These are phyloP conservation scores for Drosophila buzzatii DNA, from an alignment of 2,888 invertebrate genomes.

Conservation along the genomic window DNA sequence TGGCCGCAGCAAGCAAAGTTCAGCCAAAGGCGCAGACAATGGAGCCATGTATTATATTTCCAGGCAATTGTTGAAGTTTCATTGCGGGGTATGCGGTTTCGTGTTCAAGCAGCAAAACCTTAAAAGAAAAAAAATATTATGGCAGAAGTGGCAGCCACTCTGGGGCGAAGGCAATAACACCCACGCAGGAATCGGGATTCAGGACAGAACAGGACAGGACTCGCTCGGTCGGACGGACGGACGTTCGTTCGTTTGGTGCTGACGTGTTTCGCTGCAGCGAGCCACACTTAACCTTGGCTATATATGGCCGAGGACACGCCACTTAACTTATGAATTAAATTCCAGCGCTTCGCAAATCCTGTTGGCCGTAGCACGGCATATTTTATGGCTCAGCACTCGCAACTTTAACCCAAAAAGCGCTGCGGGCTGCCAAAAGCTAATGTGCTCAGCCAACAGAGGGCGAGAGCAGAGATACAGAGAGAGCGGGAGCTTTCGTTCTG, in stretches of 20 bases:
- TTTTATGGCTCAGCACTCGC: conserved; percentile 45
- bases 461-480: background rate
- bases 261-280: conserved; percentile 54
- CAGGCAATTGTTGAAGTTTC: conserved; percentile 57
- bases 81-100: conserved; percentile 35
- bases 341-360: conserved; percentile 56
- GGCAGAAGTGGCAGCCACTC: conserved; percentile 26
- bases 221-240: background rate
- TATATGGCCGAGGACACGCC: conserved; percentile 73
- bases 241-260: conserved; percentile 17
- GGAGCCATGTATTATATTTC: conserved; percentile 54
- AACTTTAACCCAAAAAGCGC: conserved; percentile 65
- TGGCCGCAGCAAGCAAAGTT: conserved; percentile 41
- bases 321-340: conserved; percentile 77
- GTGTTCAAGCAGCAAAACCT: conserved; percentile 65
- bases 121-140: conserved; percentile 30
- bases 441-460: background rate
- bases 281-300: conserved; percentile 75
- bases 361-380: conserved; percentile 38
- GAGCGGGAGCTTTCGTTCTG: conserved; percentile 27
- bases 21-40: conserved; percentile 37
- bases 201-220: background rate
- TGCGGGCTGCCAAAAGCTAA: conserved; percentile 15
- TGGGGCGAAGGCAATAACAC: conserved; percentile 12
- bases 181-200: conserved; percentile 22